Evolutionary conservation across 2,888 invertebrate species (phyloP).

Genomic region (Perizoma flavofasciatum): DNA sequence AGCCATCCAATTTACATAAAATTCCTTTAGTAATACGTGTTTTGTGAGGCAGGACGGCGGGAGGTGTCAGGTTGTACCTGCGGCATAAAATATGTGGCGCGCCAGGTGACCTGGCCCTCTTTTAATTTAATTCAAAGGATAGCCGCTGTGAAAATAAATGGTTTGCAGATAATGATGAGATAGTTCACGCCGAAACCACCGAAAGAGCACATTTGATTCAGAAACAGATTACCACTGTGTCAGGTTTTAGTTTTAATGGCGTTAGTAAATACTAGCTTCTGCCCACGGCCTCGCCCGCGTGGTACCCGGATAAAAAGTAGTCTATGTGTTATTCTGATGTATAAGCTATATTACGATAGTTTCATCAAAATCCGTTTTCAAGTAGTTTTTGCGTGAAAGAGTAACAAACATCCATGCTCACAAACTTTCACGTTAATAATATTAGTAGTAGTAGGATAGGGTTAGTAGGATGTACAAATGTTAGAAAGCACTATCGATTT

Average conservation of each 20-base stretch:
- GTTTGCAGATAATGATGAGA: conserved; percentile 67
- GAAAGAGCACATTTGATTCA: background rate
- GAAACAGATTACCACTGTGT: conserved; percentile 3
- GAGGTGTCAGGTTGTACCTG: conserved; percentile 33
- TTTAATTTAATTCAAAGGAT: conserved; percentile 76
- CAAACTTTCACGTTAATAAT: no score
- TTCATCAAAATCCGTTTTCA: no score
- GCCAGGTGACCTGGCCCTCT: conserved; percentile 50
- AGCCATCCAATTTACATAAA: conserved; percentile 71
- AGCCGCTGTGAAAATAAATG: conserved; percentile 61
- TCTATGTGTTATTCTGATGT: no score
- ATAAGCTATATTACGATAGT: no score
- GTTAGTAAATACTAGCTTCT: no score
- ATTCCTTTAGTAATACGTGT: conserved; percentile 57
- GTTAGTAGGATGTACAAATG: no score
- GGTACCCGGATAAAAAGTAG: no score
- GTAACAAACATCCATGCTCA: no score
- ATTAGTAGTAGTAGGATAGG: no score
- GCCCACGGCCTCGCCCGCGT: no score
- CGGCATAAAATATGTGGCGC: conserved; percentile 64
- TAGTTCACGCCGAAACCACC: conserved; percentile 55
- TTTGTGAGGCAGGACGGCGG: conserved; percentile 29
- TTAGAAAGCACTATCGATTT: no score
- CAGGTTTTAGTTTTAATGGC: background rate
- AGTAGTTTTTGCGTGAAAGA: no score